phyloP scores from a whole-genome alignment of 1,140 invertebrate genomes.

The Drosophila malerkotliana region DNA sequence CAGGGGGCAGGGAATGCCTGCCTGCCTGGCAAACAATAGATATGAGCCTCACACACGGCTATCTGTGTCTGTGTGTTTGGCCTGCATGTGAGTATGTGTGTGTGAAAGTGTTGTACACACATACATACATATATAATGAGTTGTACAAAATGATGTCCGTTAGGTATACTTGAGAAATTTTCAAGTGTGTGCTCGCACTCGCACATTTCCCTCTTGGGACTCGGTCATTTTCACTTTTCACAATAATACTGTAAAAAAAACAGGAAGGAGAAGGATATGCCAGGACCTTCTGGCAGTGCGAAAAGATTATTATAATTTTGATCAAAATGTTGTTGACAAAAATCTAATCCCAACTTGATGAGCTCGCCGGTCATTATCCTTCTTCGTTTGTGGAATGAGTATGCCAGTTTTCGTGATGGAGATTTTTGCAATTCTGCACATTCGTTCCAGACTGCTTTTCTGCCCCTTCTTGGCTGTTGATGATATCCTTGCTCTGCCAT shows the following conservation, averaged over 20 bases:
- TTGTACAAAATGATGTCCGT: conserved; percentile 74
- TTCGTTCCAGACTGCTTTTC: conserved; percentile 18
- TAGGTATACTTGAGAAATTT: conserved; percentile 80
- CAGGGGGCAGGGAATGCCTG: conserved; percentile 3
- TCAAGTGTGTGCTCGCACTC: conserved; percentile 60
- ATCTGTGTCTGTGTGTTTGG: conserved; percentile 8
- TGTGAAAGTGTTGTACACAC: conserved; percentile 29
- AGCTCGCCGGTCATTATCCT: conserved; percentile 13
- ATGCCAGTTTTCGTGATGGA: conserved; percentile 20
- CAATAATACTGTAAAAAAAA: background rate
- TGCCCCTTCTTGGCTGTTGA: conserved; percentile 2
- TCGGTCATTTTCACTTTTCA: conserved; percentile 12
- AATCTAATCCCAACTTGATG: conserved; percentile 32
- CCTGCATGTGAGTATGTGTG: conserved; percentile 11
- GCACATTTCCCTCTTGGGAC: conserved; percentile 19
- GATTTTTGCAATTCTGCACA: conserved; percentile 55
- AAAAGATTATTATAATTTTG: conserved; percentile 44
- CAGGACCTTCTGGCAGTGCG: background rate
- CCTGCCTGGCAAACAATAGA: conserved; percentile 62
- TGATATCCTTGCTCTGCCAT: conserved; percentile 44
- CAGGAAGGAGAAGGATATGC: background rate
- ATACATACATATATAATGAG: conserved; percentile 55
- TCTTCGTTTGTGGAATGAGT: conserved; percentile 18
- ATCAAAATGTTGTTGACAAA: conserved; percentile 40
- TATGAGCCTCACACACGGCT: conserved; percentile 29